Base-by-base conservation (phyloP, 2,888 invertebrate genomes). In the Epinotia ramella region DNA sequence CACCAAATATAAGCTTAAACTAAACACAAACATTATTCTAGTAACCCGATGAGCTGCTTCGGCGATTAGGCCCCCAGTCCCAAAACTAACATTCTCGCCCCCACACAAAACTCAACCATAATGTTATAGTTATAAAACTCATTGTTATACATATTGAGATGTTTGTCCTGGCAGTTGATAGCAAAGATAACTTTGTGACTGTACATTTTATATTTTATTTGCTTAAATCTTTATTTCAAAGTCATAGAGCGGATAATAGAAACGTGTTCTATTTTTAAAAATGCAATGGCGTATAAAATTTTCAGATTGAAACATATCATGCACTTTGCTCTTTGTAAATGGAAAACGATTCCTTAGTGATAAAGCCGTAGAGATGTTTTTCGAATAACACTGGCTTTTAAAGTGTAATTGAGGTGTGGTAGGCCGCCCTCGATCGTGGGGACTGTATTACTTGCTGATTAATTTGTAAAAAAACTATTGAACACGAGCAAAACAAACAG, bases 11-110 rank as follows among this genome's bases (percentile, higher is more conserved):
- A 90, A 90, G 90, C 91, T 86, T 83, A 84, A 80, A 85, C 87
- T 86, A 92, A 93, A 94, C 87, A 93, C 88, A 92, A 94, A 94
- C 93, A 93, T 94, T 93, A 92, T 94, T 93, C 87, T 89, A 92
- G 94, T 94, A 93, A 94, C 88, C 86, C 90, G 93, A 93, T 92
- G 88, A 93, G 91, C 91, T 91, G 88, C 90, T 84, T 81, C 40
- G 72, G 84, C 88, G 92, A 92, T 93, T 92, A 92, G 84, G 80
- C 80, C 89, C 89, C 88, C 83, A 78, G 82, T 84, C 79, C 80
- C 73, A 66, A 66, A 75, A 71, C 49, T 60, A 76, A 72, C 76
- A 76, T 67, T 46, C 24, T 16, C 46, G 5, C n/a, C 20, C 57
- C 2, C n/a, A 24, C 20, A 16, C n/a, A 18, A 67, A 76, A 67